phyloP scores from a whole-genome alignment of 2,888 invertebrate genomes.

The Brachypterus glaber region DNA sequence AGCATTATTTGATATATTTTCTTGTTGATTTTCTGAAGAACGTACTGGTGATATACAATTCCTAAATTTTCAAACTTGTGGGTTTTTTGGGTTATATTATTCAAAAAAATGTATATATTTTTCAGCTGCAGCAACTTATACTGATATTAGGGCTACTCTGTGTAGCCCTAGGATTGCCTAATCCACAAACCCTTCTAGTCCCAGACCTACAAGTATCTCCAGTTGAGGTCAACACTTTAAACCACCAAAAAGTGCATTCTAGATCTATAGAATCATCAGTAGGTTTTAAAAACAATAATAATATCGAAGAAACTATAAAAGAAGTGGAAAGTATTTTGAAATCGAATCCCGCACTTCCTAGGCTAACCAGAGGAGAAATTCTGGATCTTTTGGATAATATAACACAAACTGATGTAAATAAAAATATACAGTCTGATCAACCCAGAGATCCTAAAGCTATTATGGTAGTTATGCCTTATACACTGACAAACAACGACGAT shows the following conservation, averaged over 20 bases:
- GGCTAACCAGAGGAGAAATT: slow-evolving; percentile 55
- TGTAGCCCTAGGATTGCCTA: too few relatives aligned
- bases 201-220: slow-evolving; percentile 15
- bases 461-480: slow-evolving; percentile 61
- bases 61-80: too few relatives aligned
- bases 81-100: too few relatives aligned
- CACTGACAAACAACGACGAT: slow-evolving; percentile 41
- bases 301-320: slow-evolving; percentile 53
- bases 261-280: slow-evolving; percentile 8
- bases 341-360: slow-evolving; percentile 52
- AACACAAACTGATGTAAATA: slow-evolving; percentile 42
- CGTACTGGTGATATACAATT: too few relatives aligned
- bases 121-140: too few relatives aligned
- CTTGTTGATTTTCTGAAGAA: too few relatives aligned
- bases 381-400: slow-evolving; percentile 58
- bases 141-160: too few relatives aligned
- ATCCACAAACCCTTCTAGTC: too few relatives aligned
- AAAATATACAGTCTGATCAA: slow-evolving; percentile 24
- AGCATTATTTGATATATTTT: too few relatives aligned
- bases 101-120: too few relatives aligned
- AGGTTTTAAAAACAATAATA: slow-evolving; percentile 29
- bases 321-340: slow-evolving; percentile 58
- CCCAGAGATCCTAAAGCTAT: slow-evolving; percentile 44
- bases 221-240: slow-evolving; percentile 19
- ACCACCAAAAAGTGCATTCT: slow-evolving; percentile 11